Base-by-base conservation (phyloP, 2,888 invertebrate genomes). In the Mycalesis mineus region DNA sequence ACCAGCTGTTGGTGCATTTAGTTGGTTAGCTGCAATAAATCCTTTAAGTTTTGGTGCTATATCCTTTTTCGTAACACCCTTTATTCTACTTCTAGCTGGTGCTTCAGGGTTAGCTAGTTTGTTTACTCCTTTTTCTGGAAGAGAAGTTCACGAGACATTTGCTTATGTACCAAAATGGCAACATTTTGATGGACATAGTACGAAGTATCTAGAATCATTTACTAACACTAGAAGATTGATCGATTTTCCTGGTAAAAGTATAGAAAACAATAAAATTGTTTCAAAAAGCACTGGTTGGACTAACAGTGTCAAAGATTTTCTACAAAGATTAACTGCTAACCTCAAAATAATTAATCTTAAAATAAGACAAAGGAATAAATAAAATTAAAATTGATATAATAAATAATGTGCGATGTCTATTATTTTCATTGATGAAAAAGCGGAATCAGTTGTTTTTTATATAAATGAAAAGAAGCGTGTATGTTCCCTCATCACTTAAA, bases 51-150 rank as follows among this genome's bases (percentile, higher is more conserved):
- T 92, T 60, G 88, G 92, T 0, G 76, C 93, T 36, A 85, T 92
- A 73, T 91, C 93, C 54, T 67, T 94, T 68, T 76, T 92, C 51
- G 80, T 94, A 45, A 91, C 94, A 0, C 94, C 94, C 0, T 75
- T 94, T 47, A 91, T 91, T 0, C 82, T 94, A 51, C 79, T 93
- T 39, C 90, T 94, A 49, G 91, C 92, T 0, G 91, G 93, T 0
- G 88, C 92, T 0, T 91, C 94, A 11, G 91, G 93, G 0, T 73
- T 92, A 13, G 90, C 92, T 0, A 87, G 93, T 0, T 86, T 93
- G 44, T 78, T 94, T 62, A 91, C 93, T 56, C 94, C 93, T 0
- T 94, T 91, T 91, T 85, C 84, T 45, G 89, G 77, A 1, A 78
- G 90, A 65, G 80, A 87, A 68, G 81, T 87, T 15, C 84, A 88